These are phyloP conservation scores for Cyprichromis sp. DNA, from an alignment of 2,113 vertebrate genomes.

Conservation along the genomic window DNA sequence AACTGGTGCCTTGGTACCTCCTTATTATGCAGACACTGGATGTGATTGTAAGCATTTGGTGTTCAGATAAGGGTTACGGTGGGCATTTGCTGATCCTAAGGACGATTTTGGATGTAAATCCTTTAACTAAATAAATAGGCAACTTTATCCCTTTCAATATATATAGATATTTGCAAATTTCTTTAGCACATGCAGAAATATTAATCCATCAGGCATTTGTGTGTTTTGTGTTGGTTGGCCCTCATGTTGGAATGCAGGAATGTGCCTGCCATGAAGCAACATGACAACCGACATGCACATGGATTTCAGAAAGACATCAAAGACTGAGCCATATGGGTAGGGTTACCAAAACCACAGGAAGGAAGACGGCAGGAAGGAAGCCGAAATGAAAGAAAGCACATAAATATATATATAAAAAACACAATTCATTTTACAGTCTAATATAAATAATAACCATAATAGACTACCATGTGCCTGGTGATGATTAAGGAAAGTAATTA, in stretches of 20 bases:
- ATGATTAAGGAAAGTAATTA: slow-evolving; percentile 59
- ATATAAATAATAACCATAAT: slow-evolving; percentile 24
- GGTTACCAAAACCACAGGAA: slow-evolving; percentile 32
- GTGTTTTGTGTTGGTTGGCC: neutral
- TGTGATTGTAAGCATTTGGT: neutral
- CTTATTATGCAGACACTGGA: neutral
- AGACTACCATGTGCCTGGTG: slow-evolving; percentile 43
- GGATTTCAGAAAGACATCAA: slow-evolving; percentile 50
- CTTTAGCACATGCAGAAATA: neutral
- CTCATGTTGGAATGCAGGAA: slow-evolving; percentile 8
- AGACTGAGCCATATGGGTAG: slow-evolving; percentile 51
- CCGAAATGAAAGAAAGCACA: neutral
- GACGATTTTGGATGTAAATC: neutral
- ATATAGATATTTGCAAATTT: neutral
- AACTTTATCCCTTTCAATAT: neutral
- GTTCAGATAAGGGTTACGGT: neutral
- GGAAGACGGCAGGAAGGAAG: neutral
- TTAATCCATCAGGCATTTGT: neutral
- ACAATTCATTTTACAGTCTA: neutral
- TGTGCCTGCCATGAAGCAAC: slow-evolving; percentile 27
- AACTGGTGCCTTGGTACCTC: neutral
- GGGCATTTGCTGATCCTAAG: neutral
- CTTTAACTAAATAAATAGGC: neutral
- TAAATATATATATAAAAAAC: neutral
- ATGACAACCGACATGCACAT: slow-evolving; percentile 33